Base-by-base conservation (phyloP, 2,113 vertebrate species). In the Setophaga petechia region DNA sequence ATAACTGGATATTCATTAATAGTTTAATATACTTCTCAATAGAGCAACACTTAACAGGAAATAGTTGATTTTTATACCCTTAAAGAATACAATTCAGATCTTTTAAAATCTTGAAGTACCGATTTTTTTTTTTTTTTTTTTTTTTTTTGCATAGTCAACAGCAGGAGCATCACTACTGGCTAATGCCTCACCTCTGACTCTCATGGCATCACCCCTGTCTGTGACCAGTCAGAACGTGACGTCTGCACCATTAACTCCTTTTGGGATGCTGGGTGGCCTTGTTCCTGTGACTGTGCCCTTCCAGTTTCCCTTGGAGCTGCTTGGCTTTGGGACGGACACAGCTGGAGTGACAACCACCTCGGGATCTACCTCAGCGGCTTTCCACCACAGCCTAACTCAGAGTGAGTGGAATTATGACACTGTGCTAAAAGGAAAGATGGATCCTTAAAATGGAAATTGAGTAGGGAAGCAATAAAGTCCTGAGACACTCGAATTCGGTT, bases 201-300 rank as follows among this genome's bases (percentile, higher is more conserved):
- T 99, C 65, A 98, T 99, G 98, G 97, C 98, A 97, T 98, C 98
- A 96, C 98, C 98, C 78, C 97, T 98, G 97, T 98, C 98, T 97
- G 98, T 98, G 97, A 98, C 98, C 95, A 98, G 98, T 98, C 98
- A 98, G 97, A 98, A 98, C 16, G 97, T 98, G 96, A 96, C 97
- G 1, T 95, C 97, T 90, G 76, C 97, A 82, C 96, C 97, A 65
- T 94, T 98, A 84, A 95, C 97, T 96, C 98, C 98, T 49, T 99
- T 99, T 88, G 99, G 99, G 97, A 99, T 99, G 99, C 98, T 99
- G 97, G 99, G 99, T 82, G 99, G 99, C 84, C 98, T 99, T 98
- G 99, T 99, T 96, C 99, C 99, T 61, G 99, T 99, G 77, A 99
- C 99, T 63, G 98, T 99, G 97, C 99, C 99, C 97, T 99, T 99